Conservation (phyloP, 2,888 invertebrate genomes). For the Acholoe squamosa region DNA sequence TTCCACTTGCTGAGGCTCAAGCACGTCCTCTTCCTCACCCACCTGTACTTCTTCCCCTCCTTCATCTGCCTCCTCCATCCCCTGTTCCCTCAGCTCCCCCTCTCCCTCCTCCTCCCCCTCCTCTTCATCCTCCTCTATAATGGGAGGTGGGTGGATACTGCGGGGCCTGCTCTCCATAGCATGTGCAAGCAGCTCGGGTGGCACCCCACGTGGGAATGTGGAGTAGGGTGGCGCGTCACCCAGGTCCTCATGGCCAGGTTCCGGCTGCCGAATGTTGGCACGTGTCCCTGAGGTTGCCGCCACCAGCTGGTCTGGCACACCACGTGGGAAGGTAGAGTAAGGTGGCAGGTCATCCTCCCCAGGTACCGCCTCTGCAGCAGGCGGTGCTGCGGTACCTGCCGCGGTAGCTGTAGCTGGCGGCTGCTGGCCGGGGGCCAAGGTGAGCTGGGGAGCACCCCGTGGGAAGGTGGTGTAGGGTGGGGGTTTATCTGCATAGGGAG, state of each 20-base stretch:
- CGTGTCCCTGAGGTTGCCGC: neutral
- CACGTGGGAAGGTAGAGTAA: neutral
- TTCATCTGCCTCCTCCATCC: neutral
- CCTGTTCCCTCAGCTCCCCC: neutral
- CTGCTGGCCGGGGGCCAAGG: neutral
- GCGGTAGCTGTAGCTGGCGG: neutral
- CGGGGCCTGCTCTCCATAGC: neutral
- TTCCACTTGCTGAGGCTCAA: neutral
- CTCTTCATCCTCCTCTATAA: neutral
- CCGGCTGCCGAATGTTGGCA: neutral
- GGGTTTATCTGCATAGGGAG: neutral
- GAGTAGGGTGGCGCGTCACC: neutral
- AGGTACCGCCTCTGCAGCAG: neutral
- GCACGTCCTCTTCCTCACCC: neutral
- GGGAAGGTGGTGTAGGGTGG: constrained; percentile 43
- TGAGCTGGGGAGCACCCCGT: neutral
- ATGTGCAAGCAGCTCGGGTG: neutral
- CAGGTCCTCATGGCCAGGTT: neutral
- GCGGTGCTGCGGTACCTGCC: neutral
- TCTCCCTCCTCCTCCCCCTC: neutral
- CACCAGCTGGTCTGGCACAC: neutral
- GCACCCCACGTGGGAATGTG: neutral
- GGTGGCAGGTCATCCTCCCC: neutral
- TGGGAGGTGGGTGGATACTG: neutral
- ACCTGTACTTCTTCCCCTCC: neutral